Conservation (phyloP, 23 tunicate genomes). For the Trididemnum clinides region DNA sequence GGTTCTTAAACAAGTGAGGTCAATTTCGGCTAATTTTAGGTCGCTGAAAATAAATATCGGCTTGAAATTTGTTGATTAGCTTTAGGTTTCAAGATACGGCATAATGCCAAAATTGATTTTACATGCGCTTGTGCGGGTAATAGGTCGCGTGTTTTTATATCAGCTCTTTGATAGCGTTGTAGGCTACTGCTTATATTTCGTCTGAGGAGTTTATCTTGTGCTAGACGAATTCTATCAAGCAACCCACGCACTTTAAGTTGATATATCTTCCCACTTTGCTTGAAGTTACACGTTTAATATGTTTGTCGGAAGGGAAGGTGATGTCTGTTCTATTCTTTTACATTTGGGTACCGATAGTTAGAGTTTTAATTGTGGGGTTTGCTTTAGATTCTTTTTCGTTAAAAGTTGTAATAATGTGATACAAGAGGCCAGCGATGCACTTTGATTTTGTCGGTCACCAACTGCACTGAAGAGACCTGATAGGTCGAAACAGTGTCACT, state of each 20-base stretch:
- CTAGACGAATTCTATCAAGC: too few species aligned
- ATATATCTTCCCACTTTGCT: too few species aligned
- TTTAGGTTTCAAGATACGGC: constrained; percentile 16
- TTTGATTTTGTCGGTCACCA: too few species aligned
- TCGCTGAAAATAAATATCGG: constrained; percentile 23
- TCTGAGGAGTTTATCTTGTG: constrained; percentile 3
- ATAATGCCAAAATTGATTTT: neutral
- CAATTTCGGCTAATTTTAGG: constrained; percentile 22
- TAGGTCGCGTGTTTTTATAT: neutral
- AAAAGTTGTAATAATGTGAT: too few species aligned
- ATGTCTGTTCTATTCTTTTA: too few species aligned
- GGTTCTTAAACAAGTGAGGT: constrained; percentile 17
- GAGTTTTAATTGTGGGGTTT: constrained; percentile 9
- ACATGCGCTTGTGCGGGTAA: neutral
- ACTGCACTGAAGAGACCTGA: too few species aligned
- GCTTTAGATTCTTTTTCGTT: neutral
- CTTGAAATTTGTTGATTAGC: constrained; percentile 30
- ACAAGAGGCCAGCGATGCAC: too few species aligned
- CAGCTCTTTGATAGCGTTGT: constrained; percentile 1
- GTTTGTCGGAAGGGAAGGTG: too few species aligned
- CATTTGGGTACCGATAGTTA: too few species aligned
- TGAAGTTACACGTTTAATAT: too few species aligned
- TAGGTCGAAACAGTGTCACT: too few species aligned
- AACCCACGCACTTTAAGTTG: too few species aligned
- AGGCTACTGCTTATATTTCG: constrained; percentile 14